Conservation (phyloP, 2,888 invertebrate genomes). For the Abrostola tripartita region DNA sequence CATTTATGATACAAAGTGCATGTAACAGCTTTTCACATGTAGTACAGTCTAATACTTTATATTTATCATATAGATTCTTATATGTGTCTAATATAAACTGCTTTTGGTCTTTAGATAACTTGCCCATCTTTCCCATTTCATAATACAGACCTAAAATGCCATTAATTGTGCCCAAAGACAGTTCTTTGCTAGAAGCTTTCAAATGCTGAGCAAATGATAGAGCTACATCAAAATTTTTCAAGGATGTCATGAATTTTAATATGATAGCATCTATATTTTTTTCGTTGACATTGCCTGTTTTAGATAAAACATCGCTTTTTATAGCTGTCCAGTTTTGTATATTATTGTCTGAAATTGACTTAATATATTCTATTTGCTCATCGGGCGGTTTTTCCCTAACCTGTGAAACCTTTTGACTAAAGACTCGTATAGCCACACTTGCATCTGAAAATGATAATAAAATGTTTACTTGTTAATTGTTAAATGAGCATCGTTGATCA, state of each 20-base stretch:
- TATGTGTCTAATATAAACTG: constrained; percentile 87
- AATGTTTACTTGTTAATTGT: neutral
- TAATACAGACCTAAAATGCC: constrained; percentile 88
- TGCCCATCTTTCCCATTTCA: constrained; percentile 63
- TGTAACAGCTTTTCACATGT: constrained; percentile 89
- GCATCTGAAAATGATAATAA: constrained; percentile 56
- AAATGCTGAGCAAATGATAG: constrained; percentile 89
- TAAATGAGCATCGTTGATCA: no score
- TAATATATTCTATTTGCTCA: constrained; percentile 74
- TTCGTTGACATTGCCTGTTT: constrained; percentile 73
- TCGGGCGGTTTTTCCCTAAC: constrained; percentile 21
- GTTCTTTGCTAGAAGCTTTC: constrained; percentile 75
- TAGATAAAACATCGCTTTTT: constrained; percentile 77
- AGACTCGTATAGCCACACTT: constrained; percentile 39
- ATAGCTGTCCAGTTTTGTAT: constrained; percentile 76
- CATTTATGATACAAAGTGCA: constrained; percentile 89
- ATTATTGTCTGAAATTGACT: constrained; percentile 60
- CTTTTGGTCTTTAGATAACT: constrained; percentile 81
- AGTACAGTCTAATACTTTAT: constrained; percentile 88
- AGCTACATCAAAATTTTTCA: constrained; percentile 82
- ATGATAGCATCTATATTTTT: constrained; percentile 89
- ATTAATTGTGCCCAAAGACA: constrained; percentile 89
- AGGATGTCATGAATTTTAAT: constrained; percentile 83
- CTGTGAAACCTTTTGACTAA: constrained; percentile 35
- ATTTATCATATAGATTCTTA: constrained; percentile 80